phyloP scores from a whole-genome alignment of 2,113 vertebrate genomes.

The Zosterops hypoxanthus region DNA sequence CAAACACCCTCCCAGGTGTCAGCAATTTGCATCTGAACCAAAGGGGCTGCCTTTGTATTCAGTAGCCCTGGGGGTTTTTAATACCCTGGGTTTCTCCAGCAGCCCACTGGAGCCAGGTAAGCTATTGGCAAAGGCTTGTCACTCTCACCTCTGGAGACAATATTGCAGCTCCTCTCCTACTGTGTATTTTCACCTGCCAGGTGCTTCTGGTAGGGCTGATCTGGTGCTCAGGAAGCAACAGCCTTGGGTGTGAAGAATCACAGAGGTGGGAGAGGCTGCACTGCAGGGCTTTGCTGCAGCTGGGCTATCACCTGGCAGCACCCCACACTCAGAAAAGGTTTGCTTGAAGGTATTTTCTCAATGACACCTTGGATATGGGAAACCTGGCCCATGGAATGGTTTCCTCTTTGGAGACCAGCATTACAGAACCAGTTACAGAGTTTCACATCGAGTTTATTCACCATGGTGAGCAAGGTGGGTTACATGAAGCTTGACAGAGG shows the following conservation, averaged over 20 bases:
- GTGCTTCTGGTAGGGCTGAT: neutral
- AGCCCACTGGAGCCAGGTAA: neutral
- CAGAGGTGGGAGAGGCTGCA: neutral
- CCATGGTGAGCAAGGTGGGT: neutral
- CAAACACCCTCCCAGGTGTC: neutral
- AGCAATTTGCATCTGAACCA: neutral
- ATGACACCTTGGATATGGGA: neutral
- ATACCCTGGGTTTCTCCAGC: neutral
- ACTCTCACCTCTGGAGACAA: neutral
- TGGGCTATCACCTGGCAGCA: neutral
- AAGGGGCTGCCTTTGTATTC: neutral
- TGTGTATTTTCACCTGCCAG: neutral
- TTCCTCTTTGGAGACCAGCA: neutral
- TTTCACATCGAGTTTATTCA: neutral
- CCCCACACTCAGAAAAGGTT: neutral
- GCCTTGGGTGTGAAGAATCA: neutral
- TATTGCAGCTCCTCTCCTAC: neutral
- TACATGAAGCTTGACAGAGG: neutral
- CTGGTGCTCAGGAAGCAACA: neutral
- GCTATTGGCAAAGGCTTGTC: neutral
- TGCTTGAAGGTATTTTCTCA: neutral
- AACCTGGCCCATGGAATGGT: neutral
- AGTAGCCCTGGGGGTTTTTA: neutral
- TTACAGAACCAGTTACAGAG: rapidly evolving
- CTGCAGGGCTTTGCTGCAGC: neutral